These are phyloP conservation scores for Corythornis vintsioides DNA, from an alignment of 2,113 vertebrate species.

Conservation along the genomic window DNA sequence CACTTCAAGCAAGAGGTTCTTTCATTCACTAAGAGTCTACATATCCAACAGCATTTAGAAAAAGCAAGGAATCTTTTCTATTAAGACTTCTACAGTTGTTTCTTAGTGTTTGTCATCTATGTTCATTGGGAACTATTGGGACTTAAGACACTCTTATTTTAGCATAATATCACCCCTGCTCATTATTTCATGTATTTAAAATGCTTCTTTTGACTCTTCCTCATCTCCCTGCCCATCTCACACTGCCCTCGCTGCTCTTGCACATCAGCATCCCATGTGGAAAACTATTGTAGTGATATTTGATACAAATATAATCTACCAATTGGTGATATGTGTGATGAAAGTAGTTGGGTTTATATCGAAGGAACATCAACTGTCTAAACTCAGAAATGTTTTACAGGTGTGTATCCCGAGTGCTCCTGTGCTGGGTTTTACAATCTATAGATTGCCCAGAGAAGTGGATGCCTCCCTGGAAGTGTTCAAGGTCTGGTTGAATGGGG, in stretches of 20 bases:
- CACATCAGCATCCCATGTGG: background rate
- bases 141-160: rapidly evolving
- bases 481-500: background rate
- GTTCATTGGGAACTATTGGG: background rate
- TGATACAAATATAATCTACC: background rate
- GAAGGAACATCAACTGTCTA: background rate
- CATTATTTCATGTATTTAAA: background rate
- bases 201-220: background rate
- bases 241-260: background rate
- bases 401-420: background rate
- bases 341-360: background rate
- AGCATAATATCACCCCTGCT: background rate
- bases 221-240: background rate
- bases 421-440: background rate
- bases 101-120: background rate
- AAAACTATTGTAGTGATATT: background rate
- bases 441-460: background rate
- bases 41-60: background rate
- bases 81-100: background rate
- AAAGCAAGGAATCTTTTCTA: background rate
- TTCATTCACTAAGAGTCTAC: background rate
- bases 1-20: background rate
- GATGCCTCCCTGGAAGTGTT: background rate
- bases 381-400: background rate
- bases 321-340: background rate